Percentiles rank a stretch among this genome's conserved stretches.
These are phyloP conservation scores for Pantelozetes paolii DNA, from an alignment of 2,888 invertebrate species.

Conservation along the genomic window DNA sequence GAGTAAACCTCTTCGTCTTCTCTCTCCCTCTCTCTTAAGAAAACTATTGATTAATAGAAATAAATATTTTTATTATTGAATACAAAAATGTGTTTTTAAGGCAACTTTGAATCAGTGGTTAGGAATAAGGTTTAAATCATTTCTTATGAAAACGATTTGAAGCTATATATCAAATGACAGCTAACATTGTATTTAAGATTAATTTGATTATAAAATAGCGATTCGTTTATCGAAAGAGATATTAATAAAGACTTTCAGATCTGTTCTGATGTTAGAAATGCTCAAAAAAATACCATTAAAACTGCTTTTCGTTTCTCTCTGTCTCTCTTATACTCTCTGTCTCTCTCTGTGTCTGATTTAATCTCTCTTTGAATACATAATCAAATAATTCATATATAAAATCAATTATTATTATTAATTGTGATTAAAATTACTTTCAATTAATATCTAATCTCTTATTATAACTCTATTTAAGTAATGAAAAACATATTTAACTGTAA, in stretches of 20 bases:
- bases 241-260: not conserved
- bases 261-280: conserved; percentile 8
- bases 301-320: not conserved
- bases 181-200: not conserved
- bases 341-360: not conserved
- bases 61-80: not conserved
- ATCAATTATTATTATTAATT: no score
- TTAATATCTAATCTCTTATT: no score
- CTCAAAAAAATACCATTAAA: not conserved
- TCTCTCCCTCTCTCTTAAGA: not conserved
- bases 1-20: no score
- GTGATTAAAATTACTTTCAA: no score
- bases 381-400: not conserved
- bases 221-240: not conserved
- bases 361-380: not conserved
- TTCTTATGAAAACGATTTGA: not conserved
- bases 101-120: conserved; percentile 4
- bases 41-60: not conserved
- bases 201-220: not conserved
- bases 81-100: conserved; percentile 13
- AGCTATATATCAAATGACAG: conserved; percentile 1
- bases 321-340: not conserved
- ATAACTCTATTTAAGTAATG: no score
- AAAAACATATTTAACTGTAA: no score
- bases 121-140: not conserved